phyloP scores from a whole-genome alignment of 2,113 vertebrate genomes.

The Collichthys lucidus region DNA sequence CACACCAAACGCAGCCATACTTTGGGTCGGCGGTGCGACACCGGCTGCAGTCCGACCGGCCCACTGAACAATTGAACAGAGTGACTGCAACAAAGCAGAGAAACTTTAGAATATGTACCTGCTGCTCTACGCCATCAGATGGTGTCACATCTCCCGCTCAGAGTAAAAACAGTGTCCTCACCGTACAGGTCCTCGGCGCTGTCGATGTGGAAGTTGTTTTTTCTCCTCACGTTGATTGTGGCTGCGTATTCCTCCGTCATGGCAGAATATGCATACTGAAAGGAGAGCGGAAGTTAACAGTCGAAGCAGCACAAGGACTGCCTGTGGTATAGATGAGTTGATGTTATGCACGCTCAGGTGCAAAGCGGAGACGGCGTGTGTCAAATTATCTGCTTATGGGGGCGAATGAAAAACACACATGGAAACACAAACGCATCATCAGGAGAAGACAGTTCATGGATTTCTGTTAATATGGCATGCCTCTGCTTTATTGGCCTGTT shows the following conservation, averaged over 20 bases:
- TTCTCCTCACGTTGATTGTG: slow-evolving; percentile 88
- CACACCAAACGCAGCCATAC: slow-evolving; percentile 95
- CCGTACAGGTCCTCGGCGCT: slow-evolving; percentile 90
- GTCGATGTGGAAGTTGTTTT: slow-evolving; percentile 89
- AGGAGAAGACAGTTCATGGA: neutral
- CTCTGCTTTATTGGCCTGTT: neutral
- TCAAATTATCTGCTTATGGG: neutral
- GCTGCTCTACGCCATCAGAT: neutral
- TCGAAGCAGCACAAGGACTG: neutral
- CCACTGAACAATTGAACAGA: slow-evolving; percentile 96
- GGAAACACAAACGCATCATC: slow-evolving; percentile 17
- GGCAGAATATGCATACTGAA: slow-evolving; percentile 89
- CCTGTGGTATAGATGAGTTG: neutral
- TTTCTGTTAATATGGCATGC: neutral
- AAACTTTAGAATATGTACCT: neutral
- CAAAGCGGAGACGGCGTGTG: neutral
- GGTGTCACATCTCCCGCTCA: neutral
- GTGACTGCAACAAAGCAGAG: slow-evolving; percentile 84
- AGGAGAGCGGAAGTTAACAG: neutral
- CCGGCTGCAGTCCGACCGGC: slow-evolving; percentile 93
- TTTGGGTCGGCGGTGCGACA: slow-evolving; percentile 91
- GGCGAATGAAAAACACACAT: slow-evolving; percentile 1
- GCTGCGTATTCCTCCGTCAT: slow-evolving; percentile 88
- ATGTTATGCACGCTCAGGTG: slow-evolving; percentile 10
- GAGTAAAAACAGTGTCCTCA: slow-evolving; percentile 64